A percentile compares a stretch with the other conserved stretches of the same genome.
Evolutionary conservation across 2,113 vertebrate genomes (phyloP).

Genomic region (Agelaius phoeniceus): DNA sequence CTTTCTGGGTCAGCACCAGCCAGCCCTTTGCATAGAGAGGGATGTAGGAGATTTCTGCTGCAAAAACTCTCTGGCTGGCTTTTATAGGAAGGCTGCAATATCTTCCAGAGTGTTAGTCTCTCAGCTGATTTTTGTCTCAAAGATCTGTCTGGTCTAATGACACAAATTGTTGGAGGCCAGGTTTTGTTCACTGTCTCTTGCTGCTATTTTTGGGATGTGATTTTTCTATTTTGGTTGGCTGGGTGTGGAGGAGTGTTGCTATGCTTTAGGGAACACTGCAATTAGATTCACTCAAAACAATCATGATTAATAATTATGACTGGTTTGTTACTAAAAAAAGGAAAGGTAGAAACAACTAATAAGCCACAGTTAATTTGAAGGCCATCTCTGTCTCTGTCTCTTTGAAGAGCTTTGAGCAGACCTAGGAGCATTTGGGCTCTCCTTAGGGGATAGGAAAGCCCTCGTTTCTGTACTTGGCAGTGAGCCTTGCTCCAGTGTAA

Average conservation of each 20-base stretch:
- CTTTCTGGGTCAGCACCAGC: background rate
- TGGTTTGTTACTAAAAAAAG: slow-evolving; percentile 28
- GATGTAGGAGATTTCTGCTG: background rate
- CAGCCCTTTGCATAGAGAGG: background rate
- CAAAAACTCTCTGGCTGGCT: background rate
- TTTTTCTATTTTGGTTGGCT: slow-evolving; percentile 31
- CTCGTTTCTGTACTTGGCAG: background rate
- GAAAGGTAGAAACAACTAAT: slow-evolving; percentile 27
- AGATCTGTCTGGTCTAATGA: background rate
- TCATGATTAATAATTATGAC: slow-evolving; percentile 36
- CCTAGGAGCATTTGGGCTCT: background rate
- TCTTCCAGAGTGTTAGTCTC: background rate
- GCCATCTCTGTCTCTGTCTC: background rate
- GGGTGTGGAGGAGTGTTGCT: slow-evolving; percentile 4
- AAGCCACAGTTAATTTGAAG: background rate
- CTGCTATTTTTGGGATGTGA: slow-evolving; percentile 8
- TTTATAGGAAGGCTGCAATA: background rate
- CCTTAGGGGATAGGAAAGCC: background rate
- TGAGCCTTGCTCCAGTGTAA: background rate
- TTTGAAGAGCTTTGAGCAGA: slow-evolving; percentile 13
- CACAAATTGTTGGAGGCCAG: background rate
- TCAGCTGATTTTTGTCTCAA: background rate
- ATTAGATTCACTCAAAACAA: slow-evolving; percentile 33
- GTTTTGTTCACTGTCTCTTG: background rate
- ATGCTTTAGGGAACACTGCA: slow-evolving; percentile 1